Evolutionary conservation across 2,888 invertebrate species (phyloP).

Genomic region (Coleophora deauratella): DNA sequence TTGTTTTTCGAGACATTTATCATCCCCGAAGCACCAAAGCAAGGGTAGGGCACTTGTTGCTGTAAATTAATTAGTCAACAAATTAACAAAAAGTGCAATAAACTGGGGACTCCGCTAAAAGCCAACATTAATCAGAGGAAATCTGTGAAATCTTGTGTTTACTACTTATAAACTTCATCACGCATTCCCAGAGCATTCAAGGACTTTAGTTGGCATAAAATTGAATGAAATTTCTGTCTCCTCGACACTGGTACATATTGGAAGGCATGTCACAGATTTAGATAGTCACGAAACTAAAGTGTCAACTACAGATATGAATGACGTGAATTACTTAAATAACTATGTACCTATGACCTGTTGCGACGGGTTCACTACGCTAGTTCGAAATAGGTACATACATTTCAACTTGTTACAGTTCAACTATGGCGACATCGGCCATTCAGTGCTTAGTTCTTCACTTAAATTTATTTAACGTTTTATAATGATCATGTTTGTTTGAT

Average conservation of each 20-base stretch:
- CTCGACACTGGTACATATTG: too few species aligned
- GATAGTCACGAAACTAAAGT: too few species aligned
- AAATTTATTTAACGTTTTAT: not conserved
- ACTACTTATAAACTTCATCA: slow-evolving; percentile 46
- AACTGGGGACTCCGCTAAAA: slow-evolving; percentile 51
- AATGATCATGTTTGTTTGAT: too few species aligned
- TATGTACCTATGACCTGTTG: too few species aligned
- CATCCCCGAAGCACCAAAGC: slow-evolving; percentile 7
- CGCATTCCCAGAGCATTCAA: slow-evolving; percentile 34
- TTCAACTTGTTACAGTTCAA: too few species aligned
- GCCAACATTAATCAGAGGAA: slow-evolving; percentile 56
- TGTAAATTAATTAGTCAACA: slow-evolving; percentile 60
- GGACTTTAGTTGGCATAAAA: slow-evolving; percentile 13
- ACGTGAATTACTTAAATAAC: too few species aligned
- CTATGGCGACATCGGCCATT: not conserved
- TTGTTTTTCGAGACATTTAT: too few species aligned
- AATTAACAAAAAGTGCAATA: slow-evolving; percentile 65
- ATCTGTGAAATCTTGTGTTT: too few species aligned
- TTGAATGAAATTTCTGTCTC: too few species aligned
- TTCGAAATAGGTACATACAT: too few species aligned
- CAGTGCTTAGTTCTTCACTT: not conserved
- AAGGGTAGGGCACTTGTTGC: slow-evolving; percentile 51
- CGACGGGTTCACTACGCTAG: slow-evolving; percentile 7
- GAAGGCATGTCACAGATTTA: too few species aligned
- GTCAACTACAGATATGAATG: too few species aligned